Evolutionary conservation across 2,888 invertebrate species (phyloP), one percentile per base, ranked within the genome.

Genomic region (Pheosia gnoma): DNA sequence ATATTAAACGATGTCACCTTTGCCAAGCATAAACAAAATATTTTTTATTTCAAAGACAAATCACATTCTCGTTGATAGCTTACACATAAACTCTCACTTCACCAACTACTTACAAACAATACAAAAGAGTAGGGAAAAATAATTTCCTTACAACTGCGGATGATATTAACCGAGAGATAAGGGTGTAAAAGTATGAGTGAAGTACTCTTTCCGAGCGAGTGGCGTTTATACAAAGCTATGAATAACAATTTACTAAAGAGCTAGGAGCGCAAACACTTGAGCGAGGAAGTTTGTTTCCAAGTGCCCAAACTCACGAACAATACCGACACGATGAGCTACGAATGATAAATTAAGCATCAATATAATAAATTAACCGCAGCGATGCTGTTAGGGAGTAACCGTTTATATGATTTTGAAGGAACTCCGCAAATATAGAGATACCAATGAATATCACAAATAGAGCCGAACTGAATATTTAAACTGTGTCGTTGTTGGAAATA

Each of bases 161-260:
- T 84, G 87, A 87, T 89, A 91, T 90, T 88, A 88, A 86, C 86
- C 82, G 79, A 61, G 71, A 89, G 88, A 89, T 87, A 88, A 87
- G 84, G 83, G 80, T 82, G 66, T 74, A 69, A 71, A 74, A 71
- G 81, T 80, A 87, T 87, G 88, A 87, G 86, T 89, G 88, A 86
- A 90, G 89, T 84, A 91, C 89, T 91, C 91, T 90, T 91, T 88
- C 83, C 75, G 77, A 86, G 82, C 81, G 82, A 80, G 81, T 81
- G 81, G 79, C 88, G 89, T 87, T 90, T 90, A 89, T 88, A 90
- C 87, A 87, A 89, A 90, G 91, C 91, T 90, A 92, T 92, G 93
- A 93, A 93, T 91, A 93, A 93, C 91, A 93, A 93, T 93, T 90
- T 90, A 89, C 87, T 85, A 86, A 89, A 89, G 91, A 91, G 90